These are phyloP conservation scores for Heliornis fulica DNA, from an alignment of 2,113 vertebrate genomes.

Conservation along the genomic window DNA sequence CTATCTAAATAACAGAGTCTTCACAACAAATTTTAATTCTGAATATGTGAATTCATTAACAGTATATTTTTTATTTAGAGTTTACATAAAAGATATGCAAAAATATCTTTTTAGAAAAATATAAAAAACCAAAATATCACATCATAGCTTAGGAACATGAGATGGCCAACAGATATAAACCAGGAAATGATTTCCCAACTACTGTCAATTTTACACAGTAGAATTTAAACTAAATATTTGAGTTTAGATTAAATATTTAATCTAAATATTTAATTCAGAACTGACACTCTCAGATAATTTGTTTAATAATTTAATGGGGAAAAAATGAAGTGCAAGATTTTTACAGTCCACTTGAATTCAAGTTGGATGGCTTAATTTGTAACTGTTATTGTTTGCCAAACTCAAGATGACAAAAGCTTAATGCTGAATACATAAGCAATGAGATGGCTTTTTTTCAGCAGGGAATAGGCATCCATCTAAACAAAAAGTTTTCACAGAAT, in stretches of 20 bases:
- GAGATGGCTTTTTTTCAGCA: neutral
- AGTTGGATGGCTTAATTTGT: neutral
- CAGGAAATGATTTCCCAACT: neutral
- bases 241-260: constrained; percentile 19
- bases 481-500: neutral
- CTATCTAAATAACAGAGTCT: neutral
- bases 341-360: neutral
- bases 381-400: constrained; percentile 7
- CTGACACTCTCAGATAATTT: neutral
- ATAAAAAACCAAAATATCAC: neutral
- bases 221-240: constrained; percentile 10
- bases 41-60: neutral
- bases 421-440: neutral
- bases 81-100: neutral
- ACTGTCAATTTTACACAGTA: neutral
- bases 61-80: neutral
- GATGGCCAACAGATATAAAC: neutral
- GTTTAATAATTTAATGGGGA: neutral
- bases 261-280: constrained; percentile 35
- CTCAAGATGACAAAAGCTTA: neutral
- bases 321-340: neutral
- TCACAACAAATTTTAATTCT: neutral
- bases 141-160: neutral
- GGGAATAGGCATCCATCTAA: neutral
- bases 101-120: no score